These are phyloP conservation scores for Trissolcus brochymenae DNA, from an alignment of 2,888 invertebrate species.

Conservation along the genomic window DNA sequence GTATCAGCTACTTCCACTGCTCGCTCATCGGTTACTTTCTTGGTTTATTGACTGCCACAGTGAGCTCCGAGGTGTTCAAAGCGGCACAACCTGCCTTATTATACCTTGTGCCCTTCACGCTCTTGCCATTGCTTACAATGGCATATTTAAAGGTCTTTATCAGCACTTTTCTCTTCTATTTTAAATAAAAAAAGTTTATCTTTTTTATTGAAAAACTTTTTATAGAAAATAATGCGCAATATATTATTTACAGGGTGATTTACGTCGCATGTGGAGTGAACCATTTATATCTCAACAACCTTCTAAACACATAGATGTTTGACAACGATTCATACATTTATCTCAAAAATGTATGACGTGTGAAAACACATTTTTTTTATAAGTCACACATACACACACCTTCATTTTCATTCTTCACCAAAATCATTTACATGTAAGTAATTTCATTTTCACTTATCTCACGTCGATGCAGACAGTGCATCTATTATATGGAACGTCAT, in stretches of 20 bases:
- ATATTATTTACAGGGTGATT: conserved; percentile 87
- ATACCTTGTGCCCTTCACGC: conserved; percentile 97
- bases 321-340: conserved; percentile 74
- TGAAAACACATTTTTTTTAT: conserved; percentile 36
- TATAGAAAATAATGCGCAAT: not conserved
- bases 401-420: conserved; percentile 65
- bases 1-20: conserved; percentile 97
- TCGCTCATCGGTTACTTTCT: conserved; percentile 98
- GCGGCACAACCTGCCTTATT: conserved; percentile 98
- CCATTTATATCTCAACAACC: conserved; percentile 91
- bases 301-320: conserved; percentile 90
- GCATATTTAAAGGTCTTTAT: conserved; percentile 90
- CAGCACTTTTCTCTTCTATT: too few relatives aligned
- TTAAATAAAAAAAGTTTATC: not conserved
- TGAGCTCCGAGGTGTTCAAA: conserved; percentile 98
- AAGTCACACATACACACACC: conserved; percentile 43
- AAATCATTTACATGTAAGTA: conserved; percentile 73
- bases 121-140: conserved; percentile 97
- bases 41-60: conserved; percentile 96
- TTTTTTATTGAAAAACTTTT: not conserved
- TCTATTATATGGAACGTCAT: conserved; percentile 27
- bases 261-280: conserved; percentile 98
- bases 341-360: conserved; percentile 31
- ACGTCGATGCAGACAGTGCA: conserved; percentile 34
- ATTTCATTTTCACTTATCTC: conserved; percentile 54